These are phyloP conservation scores for Spisula subtruncata DNA, from an alignment of 2,888 invertebrate species.

Conservation along the genomic window DNA sequence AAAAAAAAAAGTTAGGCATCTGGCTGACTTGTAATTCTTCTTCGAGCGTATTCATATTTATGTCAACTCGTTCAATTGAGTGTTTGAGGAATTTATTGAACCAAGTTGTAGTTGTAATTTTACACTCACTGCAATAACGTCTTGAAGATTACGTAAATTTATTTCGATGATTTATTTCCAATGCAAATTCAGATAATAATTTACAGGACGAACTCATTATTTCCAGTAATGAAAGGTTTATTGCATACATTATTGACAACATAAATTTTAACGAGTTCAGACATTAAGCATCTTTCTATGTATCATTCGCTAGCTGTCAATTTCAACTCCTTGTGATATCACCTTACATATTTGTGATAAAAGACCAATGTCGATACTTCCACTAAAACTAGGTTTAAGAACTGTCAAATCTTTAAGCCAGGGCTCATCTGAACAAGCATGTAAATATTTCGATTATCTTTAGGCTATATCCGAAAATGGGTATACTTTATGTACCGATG, in stretches of 20 bases:
- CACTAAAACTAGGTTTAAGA: conserved; percentile 22
- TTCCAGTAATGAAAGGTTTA: background rate
- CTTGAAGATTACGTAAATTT: background rate
- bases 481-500: background rate
- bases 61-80: background rate
- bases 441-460: background rate
- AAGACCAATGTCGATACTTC: background rate
- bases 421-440: background rate
- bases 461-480: background rate
- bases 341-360: background rate
- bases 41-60: too few species aligned
- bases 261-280: background rate
- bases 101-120: background rate
- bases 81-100: conserved; percentile 2
- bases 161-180: background rate
- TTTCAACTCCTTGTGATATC: background rate
- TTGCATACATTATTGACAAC: background rate
- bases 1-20: too few species aligned
- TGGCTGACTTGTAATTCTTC: too few species aligned
- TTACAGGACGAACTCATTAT: background rate
- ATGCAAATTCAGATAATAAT: background rate
- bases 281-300: background rate
- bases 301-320: background rate
- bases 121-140: background rate
- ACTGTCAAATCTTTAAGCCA: background rate